Evolutionary conservation across 2,888 invertebrate genomes (phyloP).

Genomic region (Tachina fera): DNA sequence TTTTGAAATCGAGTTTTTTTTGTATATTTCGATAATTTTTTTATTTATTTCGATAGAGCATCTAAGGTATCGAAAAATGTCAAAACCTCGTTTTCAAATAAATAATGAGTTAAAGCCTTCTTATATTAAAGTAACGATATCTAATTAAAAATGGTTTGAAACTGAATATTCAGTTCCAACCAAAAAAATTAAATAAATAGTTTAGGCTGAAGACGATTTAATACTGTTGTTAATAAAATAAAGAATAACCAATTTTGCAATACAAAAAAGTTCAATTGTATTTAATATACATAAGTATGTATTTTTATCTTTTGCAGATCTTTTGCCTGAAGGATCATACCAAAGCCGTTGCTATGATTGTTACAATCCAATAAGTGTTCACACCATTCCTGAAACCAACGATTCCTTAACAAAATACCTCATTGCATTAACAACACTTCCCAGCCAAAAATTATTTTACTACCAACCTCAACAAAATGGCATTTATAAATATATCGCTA

Average conservation of each 20-base stretch:
- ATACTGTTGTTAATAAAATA: too few relatives aligned
- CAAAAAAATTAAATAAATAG: too few relatives aligned
- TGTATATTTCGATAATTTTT: too few relatives aligned
- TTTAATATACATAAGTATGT: not conserved
- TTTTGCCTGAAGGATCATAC: not conserved
- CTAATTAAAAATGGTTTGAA: too few relatives aligned
- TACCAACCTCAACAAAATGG: conserved; percentile 67
- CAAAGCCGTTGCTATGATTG: conserved; percentile 42
- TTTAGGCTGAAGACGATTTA: too few relatives aligned
- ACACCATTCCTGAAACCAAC: not conserved
- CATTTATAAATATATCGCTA: conserved; percentile 71
- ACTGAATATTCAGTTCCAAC: too few relatives aligned
- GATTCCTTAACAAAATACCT: conserved; percentile 33
- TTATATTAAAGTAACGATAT: too few relatives aligned
- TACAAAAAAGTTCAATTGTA: conserved; percentile 3
- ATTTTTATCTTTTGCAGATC: conserved; percentile 27
- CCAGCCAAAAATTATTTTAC: not conserved
- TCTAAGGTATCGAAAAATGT: too few relatives aligned
- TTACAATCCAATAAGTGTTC: not conserved
- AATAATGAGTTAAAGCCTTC: too few relatives aligned
- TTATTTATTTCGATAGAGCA: too few relatives aligned
- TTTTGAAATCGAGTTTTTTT: too few relatives aligned
- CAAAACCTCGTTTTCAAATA: too few relatives aligned
- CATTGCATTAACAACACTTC: not conserved
- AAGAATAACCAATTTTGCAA: not conserved